Percentiles rank a stretch among this genome's conserved stretches.
Evolutionary conservation across 2,113 vertebrate species (phyloP).

Genomic region (Psilopogon haemacephalus): DNA sequence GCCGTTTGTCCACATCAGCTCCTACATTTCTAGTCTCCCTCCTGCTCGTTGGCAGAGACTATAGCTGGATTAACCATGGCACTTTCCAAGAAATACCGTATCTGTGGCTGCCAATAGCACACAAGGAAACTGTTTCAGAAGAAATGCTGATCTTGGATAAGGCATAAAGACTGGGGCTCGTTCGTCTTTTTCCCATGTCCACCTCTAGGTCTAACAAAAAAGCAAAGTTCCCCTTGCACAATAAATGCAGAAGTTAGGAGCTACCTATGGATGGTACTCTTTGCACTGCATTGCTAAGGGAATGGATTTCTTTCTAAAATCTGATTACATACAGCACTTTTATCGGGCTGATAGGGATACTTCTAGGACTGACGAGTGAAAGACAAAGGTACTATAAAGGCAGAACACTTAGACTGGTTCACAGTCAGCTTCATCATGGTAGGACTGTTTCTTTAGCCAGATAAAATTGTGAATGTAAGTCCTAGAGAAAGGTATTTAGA

Average conservation of each 20-base stretch:
- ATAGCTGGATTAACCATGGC: background rate
- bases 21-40: background rate
- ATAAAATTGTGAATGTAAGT: background rate
- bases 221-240: background rate
- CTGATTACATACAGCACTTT: background rate
- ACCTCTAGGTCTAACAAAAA: background rate
- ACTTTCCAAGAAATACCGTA: background rate
- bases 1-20: background rate
- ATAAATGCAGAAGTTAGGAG: background rate
- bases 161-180: fast-evolving
- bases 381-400: background rate
- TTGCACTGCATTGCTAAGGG: background rate
- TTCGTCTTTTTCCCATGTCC: background rate
- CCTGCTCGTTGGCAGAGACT: background rate
- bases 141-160: background rate
- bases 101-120: background rate
- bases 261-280: background rate
- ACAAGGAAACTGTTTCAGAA: background rate
- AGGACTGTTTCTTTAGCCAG: background rate
- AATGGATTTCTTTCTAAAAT: background rate
- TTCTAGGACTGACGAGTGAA: background rate
- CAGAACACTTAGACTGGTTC: background rate
- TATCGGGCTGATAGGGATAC: background rate
- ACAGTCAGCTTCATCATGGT: background rate
- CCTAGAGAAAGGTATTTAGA: background rate